A percentile compares a stretch with the other conserved stretches of the same genome.
Conservation (phyloP, 30 jellyfish, hydroid and myxozoan genomes). For the Aurelia coerulea region DNA sequence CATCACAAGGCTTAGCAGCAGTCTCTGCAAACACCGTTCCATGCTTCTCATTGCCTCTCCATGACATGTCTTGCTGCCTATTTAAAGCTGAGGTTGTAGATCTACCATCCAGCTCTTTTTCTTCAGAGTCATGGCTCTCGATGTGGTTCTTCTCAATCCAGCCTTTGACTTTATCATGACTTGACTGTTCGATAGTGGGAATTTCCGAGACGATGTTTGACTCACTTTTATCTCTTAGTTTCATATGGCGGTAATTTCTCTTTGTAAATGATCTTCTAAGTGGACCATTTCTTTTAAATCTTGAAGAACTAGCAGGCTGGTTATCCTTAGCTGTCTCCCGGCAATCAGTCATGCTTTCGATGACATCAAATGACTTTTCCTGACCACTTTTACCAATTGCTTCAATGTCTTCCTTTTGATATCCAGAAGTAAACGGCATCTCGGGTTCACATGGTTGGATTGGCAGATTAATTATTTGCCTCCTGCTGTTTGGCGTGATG, state of each 20-base stretch:
- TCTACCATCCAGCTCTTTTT: background rate
- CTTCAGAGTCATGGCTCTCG: background rate
- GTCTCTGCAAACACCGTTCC: no score
- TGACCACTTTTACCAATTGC: no score
- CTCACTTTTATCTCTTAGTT: background rate
- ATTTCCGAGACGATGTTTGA: slow-evolving; percentile 1
- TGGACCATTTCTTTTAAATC: background rate
- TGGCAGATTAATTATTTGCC: no score
- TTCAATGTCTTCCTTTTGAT: no score
- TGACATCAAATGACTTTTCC: no score
- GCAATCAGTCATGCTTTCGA: no score
- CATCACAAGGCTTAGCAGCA: no score
- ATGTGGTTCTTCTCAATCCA: slow-evolving; percentile 38
- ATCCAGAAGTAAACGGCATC: no score
- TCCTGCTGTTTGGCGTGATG: no score
- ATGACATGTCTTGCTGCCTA: background rate
- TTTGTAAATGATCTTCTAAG: slow-evolving; percentile 2
- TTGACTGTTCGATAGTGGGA: slow-evolving; percentile 32
- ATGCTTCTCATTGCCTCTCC: background rate
- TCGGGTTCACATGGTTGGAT: no score
- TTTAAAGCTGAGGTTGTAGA: background rate
- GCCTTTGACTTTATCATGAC: slow-evolving; percentile 44
- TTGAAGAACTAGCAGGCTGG: background rate
- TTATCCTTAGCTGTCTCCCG: background rate
- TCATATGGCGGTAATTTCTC: background rate